Evolutionary conservation across 2,797 vertebrate genomes (phyloP).

Genomic region (Huso huso): DNA sequence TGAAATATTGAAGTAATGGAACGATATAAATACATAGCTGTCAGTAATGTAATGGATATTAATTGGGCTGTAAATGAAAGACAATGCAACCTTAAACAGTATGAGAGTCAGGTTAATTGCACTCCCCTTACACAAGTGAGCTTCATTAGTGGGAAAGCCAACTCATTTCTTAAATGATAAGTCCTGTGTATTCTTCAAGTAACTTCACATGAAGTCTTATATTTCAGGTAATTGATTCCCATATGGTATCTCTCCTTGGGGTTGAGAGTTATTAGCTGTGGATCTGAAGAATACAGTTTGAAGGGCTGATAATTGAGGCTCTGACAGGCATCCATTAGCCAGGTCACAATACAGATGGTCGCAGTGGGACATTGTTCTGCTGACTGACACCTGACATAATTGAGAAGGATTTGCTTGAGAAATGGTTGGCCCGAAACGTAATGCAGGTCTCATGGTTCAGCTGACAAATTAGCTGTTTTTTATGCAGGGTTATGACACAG

Average conservation of each 20-base stretch:
- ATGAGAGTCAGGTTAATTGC: too few relatives aligned
- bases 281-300: too few relatives aligned
- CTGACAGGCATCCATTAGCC: background rate
- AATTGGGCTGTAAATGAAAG: too few relatives aligned
- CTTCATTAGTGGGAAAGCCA: too few relatives aligned
- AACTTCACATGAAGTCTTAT: background rate
- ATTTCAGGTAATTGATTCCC: conserved; percentile 13
- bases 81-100: too few relatives aligned
- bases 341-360: background rate
- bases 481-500: too few relatives aligned
- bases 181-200: background rate
- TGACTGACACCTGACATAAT: background rate
- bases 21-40: too few relatives aligned
- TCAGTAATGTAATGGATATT: too few relatives aligned
- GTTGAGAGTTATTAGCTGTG: background rate
- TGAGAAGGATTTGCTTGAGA: background rate
- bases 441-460: background rate
- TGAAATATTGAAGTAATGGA: too few relatives aligned
- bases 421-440: background rate
- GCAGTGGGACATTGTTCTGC: background rate
- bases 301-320: background rate
- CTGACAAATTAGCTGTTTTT: background rate
- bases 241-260: conserved; percentile 11
- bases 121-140: too few relatives aligned
- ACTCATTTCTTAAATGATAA: background rate